These are phyloP conservation scores for Cremastobaeus sp. DNA, from an alignment of 2,888 invertebrate genomes.

Conservation along the genomic window DNA sequence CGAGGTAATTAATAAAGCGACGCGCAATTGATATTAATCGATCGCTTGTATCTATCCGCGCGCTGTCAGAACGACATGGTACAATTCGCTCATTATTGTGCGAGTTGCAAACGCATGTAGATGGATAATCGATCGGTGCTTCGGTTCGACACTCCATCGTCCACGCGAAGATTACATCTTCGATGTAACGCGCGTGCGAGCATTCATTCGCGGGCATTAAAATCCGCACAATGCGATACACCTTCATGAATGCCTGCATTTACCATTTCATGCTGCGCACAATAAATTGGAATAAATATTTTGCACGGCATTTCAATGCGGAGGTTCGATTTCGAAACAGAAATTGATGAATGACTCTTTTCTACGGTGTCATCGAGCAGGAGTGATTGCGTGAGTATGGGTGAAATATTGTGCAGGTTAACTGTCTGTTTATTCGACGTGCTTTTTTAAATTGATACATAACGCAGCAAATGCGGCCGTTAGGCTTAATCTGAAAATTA, in stretches of 20 bases:
- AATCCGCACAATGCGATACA: too few relatives aligned
- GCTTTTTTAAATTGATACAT: too few relatives aligned
- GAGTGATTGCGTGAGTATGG: too few relatives aligned
- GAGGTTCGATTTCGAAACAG: neutral
- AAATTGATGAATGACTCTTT: too few relatives aligned
- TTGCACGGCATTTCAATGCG: slow-evolving; percentile 6
- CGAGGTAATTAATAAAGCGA: slow-evolving; percentile 45
- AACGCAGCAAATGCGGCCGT: too few relatives aligned
- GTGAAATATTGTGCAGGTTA: too few relatives aligned
- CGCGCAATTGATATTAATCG: slow-evolving; percentile 53
- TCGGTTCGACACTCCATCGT: slow-evolving; percentile 6
- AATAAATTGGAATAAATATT: slow-evolving; percentile 30
- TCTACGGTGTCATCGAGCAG: too few relatives aligned
- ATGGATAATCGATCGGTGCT: slow-evolving; percentile 3
- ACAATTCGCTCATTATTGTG: slow-evolving; percentile 23
- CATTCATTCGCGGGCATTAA: slow-evolving; percentile 30
- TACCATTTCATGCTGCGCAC: neutral
- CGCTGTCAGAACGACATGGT: neutral
- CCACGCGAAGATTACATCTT: slow-evolving; percentile 7
- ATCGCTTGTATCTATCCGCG: slow-evolving; percentile 41
- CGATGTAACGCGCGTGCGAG: slow-evolving; percentile 39
- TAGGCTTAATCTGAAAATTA: too few relatives aligned
- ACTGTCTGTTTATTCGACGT: too few relatives aligned
- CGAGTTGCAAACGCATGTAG: slow-evolving; percentile 1
- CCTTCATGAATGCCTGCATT: slow-evolving; percentile 5